These are phyloP conservation scores for Adrianichthys oophorus DNA, from an alignment of 2,797 vertebrate genomes.

Conservation along the genomic window DNA sequence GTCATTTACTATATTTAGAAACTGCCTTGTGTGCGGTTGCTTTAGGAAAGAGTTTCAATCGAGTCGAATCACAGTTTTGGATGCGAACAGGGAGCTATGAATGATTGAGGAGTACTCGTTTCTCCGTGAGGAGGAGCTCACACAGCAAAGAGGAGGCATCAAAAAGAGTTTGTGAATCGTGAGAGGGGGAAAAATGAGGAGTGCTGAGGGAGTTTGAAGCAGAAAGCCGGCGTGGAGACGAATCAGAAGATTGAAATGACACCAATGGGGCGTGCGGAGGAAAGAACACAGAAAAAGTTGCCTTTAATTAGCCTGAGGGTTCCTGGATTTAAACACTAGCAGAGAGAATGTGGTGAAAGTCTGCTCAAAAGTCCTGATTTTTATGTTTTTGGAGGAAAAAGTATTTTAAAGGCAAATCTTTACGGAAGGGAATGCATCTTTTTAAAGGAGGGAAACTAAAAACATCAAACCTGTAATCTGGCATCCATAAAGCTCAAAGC, in stretches of 20 bases:
- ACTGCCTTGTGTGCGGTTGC: constrained; percentile 18
- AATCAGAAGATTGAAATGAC: constrained; percentile 33
- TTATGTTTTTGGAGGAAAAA: background rate
- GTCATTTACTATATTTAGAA: constrained; percentile 57
- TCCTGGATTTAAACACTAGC: constrained; percentile 35
- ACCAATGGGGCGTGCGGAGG: constrained; percentile 29
- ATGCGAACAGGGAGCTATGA: constrained; percentile 54
- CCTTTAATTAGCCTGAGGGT: constrained; percentile 60
- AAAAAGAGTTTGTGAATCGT: constrained; percentile 27
- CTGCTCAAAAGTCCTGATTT: background rate
- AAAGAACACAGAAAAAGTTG: constrained; percentile 34
- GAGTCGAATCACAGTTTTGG: constrained; percentile 59
- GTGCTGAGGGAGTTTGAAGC: constrained; percentile 23
- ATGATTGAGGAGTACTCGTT: constrained; percentile 61
- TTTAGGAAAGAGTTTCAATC: constrained; percentile 55
- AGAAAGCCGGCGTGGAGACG: constrained; percentile 8
- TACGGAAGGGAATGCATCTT: background rate
- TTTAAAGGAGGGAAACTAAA: background rate
- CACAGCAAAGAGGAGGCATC: constrained; percentile 40
- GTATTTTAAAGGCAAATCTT: no score
- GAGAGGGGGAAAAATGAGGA: constrained; percentile 16
- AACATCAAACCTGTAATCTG: constrained; percentile 84
- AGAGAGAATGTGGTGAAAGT: constrained; percentile 15
- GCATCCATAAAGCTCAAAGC: constrained; percentile 95
- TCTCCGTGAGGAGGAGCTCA: constrained; percentile 32